Evolutionary conservation across 2,888 invertebrate genomes (phyloP), one percentile per base, ranked within the genome.

Genomic region (Cordilura impudica): DNA sequence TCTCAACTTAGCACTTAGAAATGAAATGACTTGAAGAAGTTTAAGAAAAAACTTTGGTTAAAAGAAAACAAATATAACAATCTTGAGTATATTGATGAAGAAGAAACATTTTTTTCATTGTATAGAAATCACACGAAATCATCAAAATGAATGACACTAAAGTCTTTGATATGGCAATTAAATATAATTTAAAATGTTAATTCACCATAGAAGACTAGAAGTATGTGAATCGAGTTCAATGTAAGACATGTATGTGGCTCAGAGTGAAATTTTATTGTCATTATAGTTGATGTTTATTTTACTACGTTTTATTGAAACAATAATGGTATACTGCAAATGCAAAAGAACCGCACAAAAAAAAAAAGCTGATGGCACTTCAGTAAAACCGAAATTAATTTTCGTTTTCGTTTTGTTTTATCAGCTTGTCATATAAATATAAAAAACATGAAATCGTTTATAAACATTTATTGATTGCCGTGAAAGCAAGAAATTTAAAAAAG

Each of bases 121-220:
- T 10, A 10, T 4, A 29, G 4, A 12, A 43, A 10, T 45, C 31
- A 54, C 45, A 54, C 31, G 61, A 63, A 31, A 45, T 71, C 71
- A 45, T 45, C 23, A 12, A 63, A 31, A 31, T 47, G 54, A 71
- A 71, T 63, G 71, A 47, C 71, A 63, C 47, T 71, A 47, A 71
- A 47, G 3, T 21, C 12, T 61, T 14, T 63, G 63, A 63, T 63
- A 56, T 45, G 54, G 23, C 71, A 71, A 71, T 71, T 71, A 71
- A 71, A 63, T 71, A 45, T 23, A 51, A 70, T 70, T 70, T 70
- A 71, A 63, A 71, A 63, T 63, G 63, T 47, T 47, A 63, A 63
- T 63, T 71, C 19, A 23, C n/a, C 61, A 45, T 43, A 21, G 21
- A 45, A 63, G 54, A 19, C 31, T 31, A 53, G 12, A 16, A 31